Conservation (phyloP, 2,888 invertebrate genomes). For the Arrhopalites spinosus region DNA sequence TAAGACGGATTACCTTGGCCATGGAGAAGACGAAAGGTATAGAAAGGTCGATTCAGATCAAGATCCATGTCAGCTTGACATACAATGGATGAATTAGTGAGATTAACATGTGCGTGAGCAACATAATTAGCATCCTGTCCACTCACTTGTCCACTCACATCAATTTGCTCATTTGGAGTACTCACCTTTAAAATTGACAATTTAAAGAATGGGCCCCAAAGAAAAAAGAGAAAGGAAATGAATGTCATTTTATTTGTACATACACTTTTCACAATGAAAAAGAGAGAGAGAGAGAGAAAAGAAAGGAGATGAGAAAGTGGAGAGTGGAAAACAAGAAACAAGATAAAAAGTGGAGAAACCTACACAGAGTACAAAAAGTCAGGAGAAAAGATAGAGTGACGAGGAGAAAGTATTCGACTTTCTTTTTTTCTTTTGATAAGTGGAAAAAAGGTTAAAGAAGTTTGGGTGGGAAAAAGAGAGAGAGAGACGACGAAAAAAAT, state of each 20-base stretch:
- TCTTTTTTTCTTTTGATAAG: too few relatives aligned
- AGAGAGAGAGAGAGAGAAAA: neutral
- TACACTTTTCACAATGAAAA: too few relatives aligned
- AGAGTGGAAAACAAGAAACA: neutral
- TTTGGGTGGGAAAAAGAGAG: neutral
- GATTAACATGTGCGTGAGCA: conserved; percentile 43
- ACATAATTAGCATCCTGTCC: conserved; percentile 44
- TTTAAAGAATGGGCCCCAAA: too few relatives aligned
- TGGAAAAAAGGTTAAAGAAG: neutral
- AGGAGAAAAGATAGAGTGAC: too few relatives aligned
- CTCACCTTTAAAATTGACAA: conserved; percentile 44
- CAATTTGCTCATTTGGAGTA: conserved; percentile 49
- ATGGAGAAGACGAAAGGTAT: conserved; percentile 49
- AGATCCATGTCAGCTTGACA: conserved; percentile 44
- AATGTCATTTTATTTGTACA: too few relatives aligned
- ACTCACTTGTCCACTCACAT: conserved; percentile 40
- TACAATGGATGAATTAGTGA: conserved; percentile 40
- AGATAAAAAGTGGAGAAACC: neutral
- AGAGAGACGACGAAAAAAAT: conserved; percentile 24
- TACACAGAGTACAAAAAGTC: neutral
- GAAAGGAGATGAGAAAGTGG: neutral
- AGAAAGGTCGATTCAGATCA: conserved; percentile 47
- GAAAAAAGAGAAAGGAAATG: too few relatives aligned
- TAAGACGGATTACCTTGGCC: conserved; percentile 53
- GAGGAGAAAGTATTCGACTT: too few relatives aligned